Conservation (phyloP, 2,113 vertebrate species). For the Poeciliopsis occidentalis region DNA sequence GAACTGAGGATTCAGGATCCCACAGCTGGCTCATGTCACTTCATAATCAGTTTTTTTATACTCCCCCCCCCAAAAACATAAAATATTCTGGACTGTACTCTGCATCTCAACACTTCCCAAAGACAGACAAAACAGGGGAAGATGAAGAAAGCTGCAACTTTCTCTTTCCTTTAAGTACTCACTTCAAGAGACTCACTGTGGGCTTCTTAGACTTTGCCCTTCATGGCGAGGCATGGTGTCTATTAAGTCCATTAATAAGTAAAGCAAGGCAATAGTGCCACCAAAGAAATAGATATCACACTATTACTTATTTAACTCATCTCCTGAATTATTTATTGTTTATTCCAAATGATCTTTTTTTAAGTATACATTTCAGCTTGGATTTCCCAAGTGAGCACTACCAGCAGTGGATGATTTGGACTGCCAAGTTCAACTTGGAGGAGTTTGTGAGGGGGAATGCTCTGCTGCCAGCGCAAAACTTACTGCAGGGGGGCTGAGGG, state of each 20-base stretch:
- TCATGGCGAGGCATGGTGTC: slow-evolving; percentile 70
- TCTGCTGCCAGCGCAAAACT: slow-evolving; percentile 52
- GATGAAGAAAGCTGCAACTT: slow-evolving; percentile 62
- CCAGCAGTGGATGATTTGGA: slow-evolving; percentile 61
- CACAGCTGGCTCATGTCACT: slow-evolving; percentile 81
- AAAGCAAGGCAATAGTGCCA: slow-evolving; percentile 77
- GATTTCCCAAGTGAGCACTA: slow-evolving; percentile 70
- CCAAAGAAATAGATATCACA: slow-evolving; percentile 80
- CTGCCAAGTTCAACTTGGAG: slow-evolving; percentile 65
- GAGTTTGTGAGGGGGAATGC: slow-evolving; percentile 49
- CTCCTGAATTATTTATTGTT: slow-evolving; percentile 81
- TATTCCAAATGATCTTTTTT: slow-evolving; percentile 80
- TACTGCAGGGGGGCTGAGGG: slow-evolving; percentile 59
- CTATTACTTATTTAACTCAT: slow-evolving; percentile 80
- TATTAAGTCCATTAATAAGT: slow-evolving; percentile 78
- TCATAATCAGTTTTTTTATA: slow-evolving; percentile 62
- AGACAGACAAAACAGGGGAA: slow-evolving; percentile 46
- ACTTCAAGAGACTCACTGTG: slow-evolving; percentile 53
- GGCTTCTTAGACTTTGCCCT: slow-evolving; percentile 59
- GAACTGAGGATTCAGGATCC: slow-evolving; percentile 68
- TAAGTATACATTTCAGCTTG: slow-evolving; percentile 70
- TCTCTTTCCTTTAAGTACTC: slow-evolving; percentile 57
- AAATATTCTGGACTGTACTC: slow-evolving; percentile 71
- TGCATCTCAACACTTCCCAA: slow-evolving; percentile 49
- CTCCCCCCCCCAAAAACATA: slow-evolving; percentile 59